Evolutionary conservation across 53 echinoderm and acorn worm genomes (phyloP), one percentile per base, ranked within the genome.

Genomic region (Temnopleurus reevesii): DNA sequence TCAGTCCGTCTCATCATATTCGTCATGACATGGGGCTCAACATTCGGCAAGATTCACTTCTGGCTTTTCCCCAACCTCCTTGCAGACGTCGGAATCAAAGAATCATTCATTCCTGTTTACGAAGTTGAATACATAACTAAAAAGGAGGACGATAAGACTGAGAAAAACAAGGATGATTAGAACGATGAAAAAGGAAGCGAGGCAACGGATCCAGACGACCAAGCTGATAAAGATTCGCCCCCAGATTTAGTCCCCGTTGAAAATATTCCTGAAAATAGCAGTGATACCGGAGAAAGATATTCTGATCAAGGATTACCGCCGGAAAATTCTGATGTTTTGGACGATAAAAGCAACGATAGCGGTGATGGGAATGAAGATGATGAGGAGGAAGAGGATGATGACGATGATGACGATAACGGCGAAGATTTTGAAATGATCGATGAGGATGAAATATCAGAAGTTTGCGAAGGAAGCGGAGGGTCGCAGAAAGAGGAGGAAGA

Each of bases 21-120:
- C 56, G 87, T 77, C 18, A 53, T 96, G 1, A 49, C 92, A 12
- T 98, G 98, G 98, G 86, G 77, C 41, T 89, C 51, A 24, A 94
- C 95, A 8, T 55, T 96, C 6, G 99, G 99, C 19, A 93, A 94
- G 63, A 58, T 95, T 46, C 92, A 94, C 63, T 96, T 96, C 93
- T 99, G 99, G 99, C 85, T 99, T 33, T 99, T 99, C 87, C 99
- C 99, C 10, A 99, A 99, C 76, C 93, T 99, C 45, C 59, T 99
- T 31, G 99, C 96, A 3, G 99, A 99, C 71, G 99, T 99, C 3
- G 94, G 99, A 46, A 93, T 99, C 53, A 83, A 93, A 17, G 99
- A 99, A 84, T 99, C 99, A 13, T 99, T 99, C 76, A 91, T 96
- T 65, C 99, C 99, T 5, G 45, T 93, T 45, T 99, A 99, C 76